Percentiles rank a stretch among this genome's conserved stretches.
Conservation (phyloP, 2,113 vertebrate species). For the Daubentonia madagascariensis region DNA sequence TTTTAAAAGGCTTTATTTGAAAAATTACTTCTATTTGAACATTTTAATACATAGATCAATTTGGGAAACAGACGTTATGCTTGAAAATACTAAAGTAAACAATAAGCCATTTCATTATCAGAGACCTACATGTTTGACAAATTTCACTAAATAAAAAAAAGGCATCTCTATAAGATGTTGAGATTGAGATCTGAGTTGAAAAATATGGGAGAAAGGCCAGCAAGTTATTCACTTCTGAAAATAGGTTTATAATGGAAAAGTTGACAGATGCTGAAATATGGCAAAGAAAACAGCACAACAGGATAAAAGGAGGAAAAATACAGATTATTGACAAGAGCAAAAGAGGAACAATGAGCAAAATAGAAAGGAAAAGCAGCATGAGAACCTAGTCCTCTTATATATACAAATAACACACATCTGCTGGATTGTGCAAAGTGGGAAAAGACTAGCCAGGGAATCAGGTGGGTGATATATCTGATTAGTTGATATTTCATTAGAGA, state of each 20-base stretch:
- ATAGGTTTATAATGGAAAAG: slow-evolving; percentile 7
- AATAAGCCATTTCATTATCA: slow-evolving; percentile 41
- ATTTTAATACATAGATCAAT: background rate
- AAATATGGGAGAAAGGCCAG: slow-evolving; percentile 6
- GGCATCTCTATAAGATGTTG: background rate
- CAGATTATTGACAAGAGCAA: background rate
- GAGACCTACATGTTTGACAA: background rate
- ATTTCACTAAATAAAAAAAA: background rate
- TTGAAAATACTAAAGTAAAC: slow-evolving; percentile 21
- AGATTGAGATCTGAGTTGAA: slow-evolving; percentile 1
- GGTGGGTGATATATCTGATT: background rate
- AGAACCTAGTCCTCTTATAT: background rate
- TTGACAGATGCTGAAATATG: background rate
- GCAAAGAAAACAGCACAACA: background rate
- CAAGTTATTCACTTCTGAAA: slow-evolving; percentile 38
- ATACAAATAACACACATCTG: background rate
- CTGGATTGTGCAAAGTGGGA: too few relatives aligned
- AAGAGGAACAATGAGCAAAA: background rate
- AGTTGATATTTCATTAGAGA: background rate
- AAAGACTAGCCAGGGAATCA: background rate
- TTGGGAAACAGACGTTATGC: background rate
- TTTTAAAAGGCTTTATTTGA: background rate
- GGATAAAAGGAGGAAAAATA: background rate
- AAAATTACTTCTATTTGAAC: slow-evolving; percentile 5
- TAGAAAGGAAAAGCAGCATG: background rate